These are phyloP conservation scores for Helostoma temminkii DNA, from an alignment of 2,797 vertebrate species.

Conservation along the genomic window DNA sequence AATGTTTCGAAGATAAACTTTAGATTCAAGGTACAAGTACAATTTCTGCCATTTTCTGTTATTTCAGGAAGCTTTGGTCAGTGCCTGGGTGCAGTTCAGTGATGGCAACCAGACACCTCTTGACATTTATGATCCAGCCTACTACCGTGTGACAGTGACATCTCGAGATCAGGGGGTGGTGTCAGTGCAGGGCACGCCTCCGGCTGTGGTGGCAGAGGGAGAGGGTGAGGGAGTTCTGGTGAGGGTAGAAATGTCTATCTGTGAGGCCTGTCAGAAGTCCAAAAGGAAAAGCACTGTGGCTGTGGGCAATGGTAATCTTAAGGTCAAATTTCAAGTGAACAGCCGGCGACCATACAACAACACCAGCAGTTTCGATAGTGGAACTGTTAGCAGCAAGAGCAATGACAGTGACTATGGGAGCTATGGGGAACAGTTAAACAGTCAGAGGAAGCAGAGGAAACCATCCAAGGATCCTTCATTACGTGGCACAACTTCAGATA, in stretches of 20 bases:
- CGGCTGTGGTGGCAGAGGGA: constrained; percentile 84
- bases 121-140: constrained; percentile 90
- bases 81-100: constrained; percentile 94
- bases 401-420: constrained; percentile 76
- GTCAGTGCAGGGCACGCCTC: constrained; percentile 86
- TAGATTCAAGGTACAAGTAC: neutral
- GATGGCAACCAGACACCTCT: constrained; percentile 92
- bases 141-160: constrained; percentile 86
- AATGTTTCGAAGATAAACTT: neutral
- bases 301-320: constrained; percentile 87
- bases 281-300: constrained; percentile 92
- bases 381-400: constrained; percentile 48
- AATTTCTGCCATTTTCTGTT: constrained; percentile 24
- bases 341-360: constrained; percentile 50
- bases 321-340: constrained; percentile 87
- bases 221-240: constrained; percentile 91
- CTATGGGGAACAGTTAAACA: constrained; percentile 68
- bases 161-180: constrained; percentile 92
- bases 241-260: constrained; percentile 91
- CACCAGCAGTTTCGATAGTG: constrained; percentile 60
- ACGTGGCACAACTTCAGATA: constrained; percentile 80
- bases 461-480: constrained; percentile 58
- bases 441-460: constrained; percentile 67
- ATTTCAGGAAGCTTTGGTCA: constrained; percentile 90
- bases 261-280: constrained; percentile 91